phyloP scores from a whole-genome alignment of 2,888 invertebrate species.

The Agrochola litura region DNA sequence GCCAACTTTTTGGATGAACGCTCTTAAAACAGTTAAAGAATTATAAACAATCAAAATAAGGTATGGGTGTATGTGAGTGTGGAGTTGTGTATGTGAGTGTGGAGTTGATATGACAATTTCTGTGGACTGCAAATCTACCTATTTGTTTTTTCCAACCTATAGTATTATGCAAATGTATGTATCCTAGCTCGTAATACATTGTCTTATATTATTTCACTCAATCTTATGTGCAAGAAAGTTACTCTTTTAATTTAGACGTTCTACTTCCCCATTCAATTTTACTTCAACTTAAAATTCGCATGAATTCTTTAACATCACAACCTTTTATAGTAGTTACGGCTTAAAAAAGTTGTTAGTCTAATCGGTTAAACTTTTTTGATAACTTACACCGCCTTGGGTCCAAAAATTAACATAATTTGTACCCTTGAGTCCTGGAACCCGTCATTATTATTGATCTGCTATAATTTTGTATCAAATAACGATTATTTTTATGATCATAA shows the following conservation, averaged over 20 bases:
- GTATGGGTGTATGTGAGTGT: too few relatives aligned
- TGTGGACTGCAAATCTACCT: background rate
- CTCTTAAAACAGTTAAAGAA: too few relatives aligned
- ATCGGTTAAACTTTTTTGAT: conserved; percentile 49
- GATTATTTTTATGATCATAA: conserved; percentile 54
- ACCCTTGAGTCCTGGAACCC: conserved; percentile 30
- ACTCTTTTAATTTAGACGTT: background rate
- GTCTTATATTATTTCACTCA: background rate
- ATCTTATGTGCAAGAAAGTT: background rate
- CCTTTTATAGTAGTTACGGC: background rate
- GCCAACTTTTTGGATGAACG: too few relatives aligned
- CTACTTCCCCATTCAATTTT: background rate
- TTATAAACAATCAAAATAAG: too few relatives aligned
- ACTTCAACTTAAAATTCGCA: conserved; percentile 18
- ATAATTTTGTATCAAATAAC: conserved; percentile 56
- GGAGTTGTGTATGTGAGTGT: too few relatives aligned
- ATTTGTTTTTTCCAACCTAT: background rate
- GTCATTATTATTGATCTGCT: conserved; percentile 50
- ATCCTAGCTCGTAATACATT: background rate
- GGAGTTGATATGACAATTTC: too few relatives aligned
- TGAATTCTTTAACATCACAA: conserved; percentile 25
- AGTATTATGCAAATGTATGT: background rate
- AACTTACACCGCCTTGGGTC: conserved; percentile 23
- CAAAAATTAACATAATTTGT: conserved; percentile 59
- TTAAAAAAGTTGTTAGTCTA: conserved; percentile 25